Evolutionary conservation across 2,113 vertebrate species (phyloP).

Genomic region (Terrapene triunguis): DNA sequence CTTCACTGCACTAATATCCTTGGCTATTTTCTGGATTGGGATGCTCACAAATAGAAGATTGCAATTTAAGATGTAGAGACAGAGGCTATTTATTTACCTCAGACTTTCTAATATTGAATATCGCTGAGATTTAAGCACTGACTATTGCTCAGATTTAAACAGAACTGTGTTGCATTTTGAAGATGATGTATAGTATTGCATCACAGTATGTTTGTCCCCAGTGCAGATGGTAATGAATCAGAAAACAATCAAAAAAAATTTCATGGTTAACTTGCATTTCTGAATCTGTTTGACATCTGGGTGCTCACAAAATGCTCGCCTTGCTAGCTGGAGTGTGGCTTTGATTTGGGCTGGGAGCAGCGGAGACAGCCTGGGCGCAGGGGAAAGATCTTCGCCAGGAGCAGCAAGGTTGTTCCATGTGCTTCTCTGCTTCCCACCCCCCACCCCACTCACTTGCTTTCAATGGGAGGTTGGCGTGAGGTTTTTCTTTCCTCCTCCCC

Average conservation of each 20-base stretch:
- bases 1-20: background rate
- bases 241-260: background rate
- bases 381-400: background rate
- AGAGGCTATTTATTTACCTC: background rate
- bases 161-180: background rate
- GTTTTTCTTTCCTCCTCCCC: background rate
- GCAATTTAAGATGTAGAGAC: no score
- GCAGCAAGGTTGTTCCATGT: background rate
- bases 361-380: rapidly evolving
- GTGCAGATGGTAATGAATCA: background rate
- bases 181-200: background rate
- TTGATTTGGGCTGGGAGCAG: background rate
- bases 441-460: background rate
- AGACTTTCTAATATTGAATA: background rate
- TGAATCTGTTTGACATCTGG: conserved; percentile 17
- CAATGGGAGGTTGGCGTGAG: background rate
- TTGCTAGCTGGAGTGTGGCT: background rate
- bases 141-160: background rate
- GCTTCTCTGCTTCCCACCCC: background rate
- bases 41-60: background rate
- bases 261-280: conserved; percentile 11
- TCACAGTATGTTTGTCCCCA: background rate
- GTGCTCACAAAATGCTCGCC: background rate
- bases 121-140: background rate
- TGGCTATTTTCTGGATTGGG: background rate